Conservation (phyloP, 2,797 vertebrate species). For the Prionace glauca region DNA sequence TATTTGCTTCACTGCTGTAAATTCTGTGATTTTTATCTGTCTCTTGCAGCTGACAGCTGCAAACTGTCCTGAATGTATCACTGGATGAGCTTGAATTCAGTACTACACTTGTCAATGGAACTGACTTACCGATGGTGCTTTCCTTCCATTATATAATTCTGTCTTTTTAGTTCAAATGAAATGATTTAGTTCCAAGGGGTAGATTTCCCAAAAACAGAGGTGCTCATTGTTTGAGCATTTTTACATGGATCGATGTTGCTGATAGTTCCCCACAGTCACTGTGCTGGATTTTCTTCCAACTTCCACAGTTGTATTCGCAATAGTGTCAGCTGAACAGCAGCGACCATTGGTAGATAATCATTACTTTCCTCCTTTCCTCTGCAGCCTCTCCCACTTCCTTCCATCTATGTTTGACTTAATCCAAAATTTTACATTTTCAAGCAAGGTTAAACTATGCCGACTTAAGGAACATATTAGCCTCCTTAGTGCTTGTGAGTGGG, state of each 20-base stretch:
- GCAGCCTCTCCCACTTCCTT: conserved; percentile 5
- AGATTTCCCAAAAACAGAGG: neutral
- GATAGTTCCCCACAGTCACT: neutral
- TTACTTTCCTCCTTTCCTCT: conserved; percentile 57
- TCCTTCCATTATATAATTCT: neutral
- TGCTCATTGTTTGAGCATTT: neutral
- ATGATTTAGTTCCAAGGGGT: neutral
- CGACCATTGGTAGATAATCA: conserved; percentile 43
- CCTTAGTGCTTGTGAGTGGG: neutral
- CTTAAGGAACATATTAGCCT: neutral
- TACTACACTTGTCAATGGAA: neutral
- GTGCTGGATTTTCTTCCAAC: neutral
- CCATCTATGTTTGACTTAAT: neutral
- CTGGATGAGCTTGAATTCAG: neutral
- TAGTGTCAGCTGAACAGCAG: too few relatives aligned
- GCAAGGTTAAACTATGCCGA: neutral
- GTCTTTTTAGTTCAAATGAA: neutral
- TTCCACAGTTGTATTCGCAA: neutral
- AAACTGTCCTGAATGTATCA: neutral
- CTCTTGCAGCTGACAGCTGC: neutral
- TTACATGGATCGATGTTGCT: neutral
- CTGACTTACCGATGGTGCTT: neutral
- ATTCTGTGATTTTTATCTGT: neutral
- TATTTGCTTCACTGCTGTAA: neutral
- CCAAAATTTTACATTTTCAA: conserved; percentile 40